Percentiles rank a stretch among this genome's conserved stretches.
phyloP scores from a whole-genome alignment of 2,888 invertebrate species.

The Panzeria rudis region DNA sequence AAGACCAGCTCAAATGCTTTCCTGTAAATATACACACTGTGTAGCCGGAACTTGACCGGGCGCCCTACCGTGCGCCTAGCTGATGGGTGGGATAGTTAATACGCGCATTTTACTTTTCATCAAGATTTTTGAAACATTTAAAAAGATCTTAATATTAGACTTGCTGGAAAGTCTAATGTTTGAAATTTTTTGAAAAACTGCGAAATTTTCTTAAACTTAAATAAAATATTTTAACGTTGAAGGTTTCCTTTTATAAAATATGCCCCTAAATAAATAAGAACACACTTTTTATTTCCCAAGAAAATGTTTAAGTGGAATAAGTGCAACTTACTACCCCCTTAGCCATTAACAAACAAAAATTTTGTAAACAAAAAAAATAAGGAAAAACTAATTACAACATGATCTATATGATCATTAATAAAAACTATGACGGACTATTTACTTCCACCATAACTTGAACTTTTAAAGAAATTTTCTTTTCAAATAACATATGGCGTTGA shows the following conservation, averaged over 20 bases:
- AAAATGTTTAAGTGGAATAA: not conserved
- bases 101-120: too few relatives aligned
- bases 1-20: too few relatives aligned
- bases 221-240: not conserved
- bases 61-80: too few relatives aligned
- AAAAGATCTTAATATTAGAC: too few relatives aligned
- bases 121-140: too few relatives aligned
- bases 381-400: conserved; percentile 55
- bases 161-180: too few relatives aligned
- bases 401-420: conserved; percentile 60
- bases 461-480: conserved; percentile 22
- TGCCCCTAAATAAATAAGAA: not conserved
- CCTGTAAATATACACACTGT: too few relatives aligned
- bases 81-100: too few relatives aligned
- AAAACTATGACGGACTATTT: conserved; percentile 2
- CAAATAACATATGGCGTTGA: conserved; percentile 60
- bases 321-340: conserved; percentile 10
- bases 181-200: too few relatives aligned
- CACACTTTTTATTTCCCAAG: conserved; percentile 3
- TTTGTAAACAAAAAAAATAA: not conserved
- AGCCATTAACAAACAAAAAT: conserved; percentile 30
- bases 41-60: too few relatives aligned
- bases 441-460: conserved; percentile 9
- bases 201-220: too few relatives aligned
- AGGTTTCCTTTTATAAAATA: not conserved